Evolutionary conservation across 2,113 vertebrate genomes (phyloP).

Genomic region (Bubo blakistoni): DNA sequence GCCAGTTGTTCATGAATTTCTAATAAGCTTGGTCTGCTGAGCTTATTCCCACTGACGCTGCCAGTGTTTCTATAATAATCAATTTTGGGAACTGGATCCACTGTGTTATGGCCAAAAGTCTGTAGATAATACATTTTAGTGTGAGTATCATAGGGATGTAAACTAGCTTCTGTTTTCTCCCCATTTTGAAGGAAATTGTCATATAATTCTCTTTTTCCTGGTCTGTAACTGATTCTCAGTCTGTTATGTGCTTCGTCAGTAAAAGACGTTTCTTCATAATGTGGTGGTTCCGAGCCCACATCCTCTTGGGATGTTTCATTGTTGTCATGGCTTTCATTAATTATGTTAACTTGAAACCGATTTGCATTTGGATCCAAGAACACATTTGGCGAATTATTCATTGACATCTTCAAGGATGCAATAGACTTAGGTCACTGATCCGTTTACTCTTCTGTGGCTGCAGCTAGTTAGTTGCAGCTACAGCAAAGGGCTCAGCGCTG

Average conservation of each 20-base stretch:
- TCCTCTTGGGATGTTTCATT: slow-evolving; percentile 53
- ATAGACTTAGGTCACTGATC: not conserved
- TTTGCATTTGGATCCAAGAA: slow-evolving; percentile 72
- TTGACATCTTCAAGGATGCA: slow-evolving; percentile 68
- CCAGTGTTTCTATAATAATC: slow-evolving; percentile 94
- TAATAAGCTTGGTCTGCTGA: slow-evolving; percentile 87
- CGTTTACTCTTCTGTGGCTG: not conserved
- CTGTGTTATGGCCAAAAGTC: slow-evolving; percentile 92
- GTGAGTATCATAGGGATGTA: slow-evolving; percentile 78
- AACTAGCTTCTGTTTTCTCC: slow-evolving; percentile 77
- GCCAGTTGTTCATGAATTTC: slow-evolving; percentile 93
- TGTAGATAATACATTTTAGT: slow-evolving; percentile 80
- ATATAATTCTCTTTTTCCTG: slow-evolving; percentile 68
- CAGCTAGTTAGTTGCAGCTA: not conserved
- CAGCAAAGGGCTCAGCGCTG: not conserved
- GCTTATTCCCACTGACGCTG: slow-evolving; percentile 88
- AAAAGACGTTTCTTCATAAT: slow-evolving; percentile 86
- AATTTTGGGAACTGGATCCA: slow-evolving; percentile 90
- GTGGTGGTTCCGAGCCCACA: slow-evolving; percentile 75
- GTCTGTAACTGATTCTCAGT: slow-evolving; percentile 73
- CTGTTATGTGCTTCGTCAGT: slow-evolving; percentile 70
- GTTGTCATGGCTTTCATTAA: slow-evolving; percentile 70
- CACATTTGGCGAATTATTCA: slow-evolving; percentile 70
- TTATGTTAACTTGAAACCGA: slow-evolving; percentile 79
- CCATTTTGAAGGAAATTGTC: slow-evolving; percentile 75